Percentiles rank a stretch among this genome's conserved stretches.
Evolutionary conservation across 2,797 vertebrate species (phyloP).

Genomic region (Karalla daura): DNA sequence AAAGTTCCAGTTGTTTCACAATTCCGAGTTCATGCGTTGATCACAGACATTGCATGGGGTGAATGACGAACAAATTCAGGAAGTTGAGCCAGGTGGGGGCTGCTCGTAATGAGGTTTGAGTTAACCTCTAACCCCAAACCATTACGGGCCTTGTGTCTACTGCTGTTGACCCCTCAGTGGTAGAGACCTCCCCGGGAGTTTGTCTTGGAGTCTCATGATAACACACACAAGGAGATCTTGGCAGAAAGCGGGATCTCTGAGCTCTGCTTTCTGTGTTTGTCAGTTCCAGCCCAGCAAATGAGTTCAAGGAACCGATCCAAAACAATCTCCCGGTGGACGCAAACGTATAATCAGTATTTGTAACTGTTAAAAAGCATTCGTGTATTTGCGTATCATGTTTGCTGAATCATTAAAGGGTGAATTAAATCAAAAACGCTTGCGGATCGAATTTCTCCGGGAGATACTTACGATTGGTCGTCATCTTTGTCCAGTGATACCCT

Average conservation of each 20-base stretch:
- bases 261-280: constrained; percentile 62
- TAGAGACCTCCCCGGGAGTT: constrained; percentile 78
- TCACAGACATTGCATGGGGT: constrained; percentile 73
- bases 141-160: constrained; percentile 68
- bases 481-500: constrained; percentile 36
- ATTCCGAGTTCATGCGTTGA: constrained; percentile 75
- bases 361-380: constrained; percentile 7
- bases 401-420: neutral
- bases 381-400: no score
- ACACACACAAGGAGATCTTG: constrained; percentile 65
- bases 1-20: constrained; percentile 78
- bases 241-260: constrained; percentile 46
- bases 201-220: constrained; percentile 70
- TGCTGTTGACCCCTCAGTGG: constrained; percentile 67
- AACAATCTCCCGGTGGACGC: constrained; percentile 27
- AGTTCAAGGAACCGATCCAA: constrained; percentile 50
- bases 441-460: neutral
- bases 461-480: constrained; percentile 30
- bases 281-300: constrained; percentile 56
- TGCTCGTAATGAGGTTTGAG: constrained; percentile 71
- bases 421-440: neutral
- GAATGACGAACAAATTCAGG: constrained; percentile 79
- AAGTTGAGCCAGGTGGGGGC: constrained; percentile 73
- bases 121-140: constrained; percentile 76
- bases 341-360: constrained; percentile 32